Evolutionary conservation across 2,113 vertebrate species (phyloP).

Genomic region (Hippocampus mohnikei): DNA sequence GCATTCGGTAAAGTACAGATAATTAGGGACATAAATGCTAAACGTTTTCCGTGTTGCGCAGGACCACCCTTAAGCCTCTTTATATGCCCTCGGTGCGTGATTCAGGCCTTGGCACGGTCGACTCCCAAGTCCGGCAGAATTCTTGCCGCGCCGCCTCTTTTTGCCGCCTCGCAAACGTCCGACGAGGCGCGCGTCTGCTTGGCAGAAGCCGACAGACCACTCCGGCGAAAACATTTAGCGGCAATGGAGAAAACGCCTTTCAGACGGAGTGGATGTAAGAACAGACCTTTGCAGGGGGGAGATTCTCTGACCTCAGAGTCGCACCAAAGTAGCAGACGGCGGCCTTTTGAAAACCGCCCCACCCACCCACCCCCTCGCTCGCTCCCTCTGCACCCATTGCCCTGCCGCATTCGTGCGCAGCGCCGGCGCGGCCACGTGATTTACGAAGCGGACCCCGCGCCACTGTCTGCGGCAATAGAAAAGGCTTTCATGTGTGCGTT

Average conservation of each 20-base stretch:
- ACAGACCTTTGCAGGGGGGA: not conserved
- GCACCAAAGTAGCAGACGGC: not conserved
- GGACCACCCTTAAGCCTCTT: not conserved
- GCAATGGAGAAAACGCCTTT: not conserved
- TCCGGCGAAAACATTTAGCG: not conserved
- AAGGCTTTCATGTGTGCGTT: not conserved
- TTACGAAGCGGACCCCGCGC: not conserved
- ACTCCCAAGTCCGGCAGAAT: not conserved
- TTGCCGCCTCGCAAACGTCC: not conserved
- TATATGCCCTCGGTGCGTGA: not conserved
- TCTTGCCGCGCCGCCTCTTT: not conserved
- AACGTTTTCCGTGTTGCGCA: not conserved
- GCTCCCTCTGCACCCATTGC: not conserved
- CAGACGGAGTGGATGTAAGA: not conserved
- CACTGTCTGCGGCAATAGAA: not conserved
- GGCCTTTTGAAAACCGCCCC: not conserved
- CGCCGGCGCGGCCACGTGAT: not conserved
- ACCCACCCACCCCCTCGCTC: not conserved
- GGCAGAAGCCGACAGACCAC: not conserved
- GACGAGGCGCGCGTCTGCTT: too few relatives aligned
- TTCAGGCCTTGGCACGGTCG: not conserved
- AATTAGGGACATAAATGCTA: not conserved
- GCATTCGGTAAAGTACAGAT: not conserved
- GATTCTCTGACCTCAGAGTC: not conserved
- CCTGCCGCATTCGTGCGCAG: conserved; percentile 2